Base-by-base conservation (phyloP, 2,113 vertebrate species). In the Dasyprocta punctata region DNA sequence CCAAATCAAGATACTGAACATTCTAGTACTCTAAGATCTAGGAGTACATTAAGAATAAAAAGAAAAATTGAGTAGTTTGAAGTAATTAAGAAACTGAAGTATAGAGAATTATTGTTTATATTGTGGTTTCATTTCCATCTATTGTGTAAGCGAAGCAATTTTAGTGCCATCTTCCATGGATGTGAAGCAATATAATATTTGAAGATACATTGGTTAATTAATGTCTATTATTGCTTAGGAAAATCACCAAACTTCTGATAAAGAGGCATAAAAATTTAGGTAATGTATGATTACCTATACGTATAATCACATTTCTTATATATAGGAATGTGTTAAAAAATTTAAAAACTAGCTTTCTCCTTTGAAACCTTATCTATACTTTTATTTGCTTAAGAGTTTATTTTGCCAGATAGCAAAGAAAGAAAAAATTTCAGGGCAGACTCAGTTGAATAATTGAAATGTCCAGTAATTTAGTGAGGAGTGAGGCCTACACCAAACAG, bases 251-350 rank as follows among this genome's bases (percentile, higher is more conserved):
- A 61, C 11, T 38, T 52, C 36, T 86, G 88, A 83, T 63, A 60
- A 86, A 81, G 38, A 52, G 30, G 24, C 61, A 13, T 85, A 58
- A 86, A 93, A 93, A 26, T 95, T 49, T 65, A 91, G 56, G 38
- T 33, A 49, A 41, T 47, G 71, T 11, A 3, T 63, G 52, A 95
- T 77, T 77, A 30, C 19, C 7, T 69, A 10, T 73, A 56, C 90
- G 61, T 75, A 92, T 87, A 28, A 85, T 87, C n/a, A 56, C 19
- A 90, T 82, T 86, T 97, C 24, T 95, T 86, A 5, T 92, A 38
- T 44, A 75, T 81, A 3, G 10, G 12, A 12, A 52, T 92, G 3
- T 67, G 88, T 90, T 56, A 14, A 93, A 38, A 91, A 91, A 11
- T 63, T 87, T 13, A 41, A 94, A 71, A 58, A 1, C 65, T 88